Conservation (phyloP, 2,113 vertebrate species). For the Corythoichthys haematopterus region DNA sequence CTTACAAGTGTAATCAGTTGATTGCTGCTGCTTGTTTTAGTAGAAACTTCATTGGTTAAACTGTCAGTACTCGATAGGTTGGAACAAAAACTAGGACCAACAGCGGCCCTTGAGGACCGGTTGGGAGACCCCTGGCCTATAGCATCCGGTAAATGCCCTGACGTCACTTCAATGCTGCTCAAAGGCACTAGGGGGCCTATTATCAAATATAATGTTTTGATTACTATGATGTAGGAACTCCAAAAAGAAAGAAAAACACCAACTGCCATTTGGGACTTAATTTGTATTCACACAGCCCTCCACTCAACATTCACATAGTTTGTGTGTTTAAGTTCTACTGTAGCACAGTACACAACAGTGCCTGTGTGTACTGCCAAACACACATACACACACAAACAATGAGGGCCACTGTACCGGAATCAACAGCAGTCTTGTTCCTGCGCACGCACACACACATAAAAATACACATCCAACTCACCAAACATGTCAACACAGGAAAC, state of each 20-base stretch:
- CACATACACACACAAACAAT: not conserved
- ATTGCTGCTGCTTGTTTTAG: too few relatives aligned
- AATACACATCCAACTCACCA: not conserved
- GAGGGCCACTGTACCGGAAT: slow-evolving; percentile 5
- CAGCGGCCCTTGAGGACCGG: too few relatives aligned
- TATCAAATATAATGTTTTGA: too few relatives aligned
- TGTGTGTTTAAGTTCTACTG: not conserved
- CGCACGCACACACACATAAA: not conserved
- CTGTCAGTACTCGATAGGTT: too few relatives aligned
- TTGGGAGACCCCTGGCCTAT: too few relatives aligned
- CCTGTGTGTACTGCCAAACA: not conserved
- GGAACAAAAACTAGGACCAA: too few relatives aligned
- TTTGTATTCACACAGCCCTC: not conserved
- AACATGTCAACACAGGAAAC: not conserved
- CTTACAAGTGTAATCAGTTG: too few relatives aligned
- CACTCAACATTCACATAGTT: not conserved
- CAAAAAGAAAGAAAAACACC: not conserved
- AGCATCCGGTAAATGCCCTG: too few relatives aligned
- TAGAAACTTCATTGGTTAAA: too few relatives aligned
- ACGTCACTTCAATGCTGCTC: too few relatives aligned
- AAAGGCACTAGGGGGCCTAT: too few relatives aligned
- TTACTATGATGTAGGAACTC: not conserved
- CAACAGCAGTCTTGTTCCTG: not conserved
- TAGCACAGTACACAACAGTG: slow-evolving; percentile 1
- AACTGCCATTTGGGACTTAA: not conserved